Base-by-base conservation (phyloP, 2,888 invertebrate species). In the Cerceris ruficornis region DNA sequence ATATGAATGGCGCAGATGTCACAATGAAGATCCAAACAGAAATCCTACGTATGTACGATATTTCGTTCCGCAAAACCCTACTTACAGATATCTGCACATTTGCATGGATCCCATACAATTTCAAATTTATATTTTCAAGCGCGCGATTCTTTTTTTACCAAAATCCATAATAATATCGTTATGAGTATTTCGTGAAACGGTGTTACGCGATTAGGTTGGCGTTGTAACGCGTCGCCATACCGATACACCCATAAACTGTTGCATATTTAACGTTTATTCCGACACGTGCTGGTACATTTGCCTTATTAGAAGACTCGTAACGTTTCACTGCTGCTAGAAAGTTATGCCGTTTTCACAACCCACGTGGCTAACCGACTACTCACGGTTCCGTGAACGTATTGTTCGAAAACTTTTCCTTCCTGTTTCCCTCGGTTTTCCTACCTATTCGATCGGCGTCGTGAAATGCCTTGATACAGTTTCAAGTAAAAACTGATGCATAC, bases 261-360 rank as follows among this genome's bases (percentile, higher is more conserved):
- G 28, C 28, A 28, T 28, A 28, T 28, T 28, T 28, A 28, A 28
- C 28, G 28, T 28, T 28, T 28, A 28, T 28, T 28, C 28, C 4
- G 28, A 28, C 28, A 28, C 28, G 28, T 28, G 28, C 28, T 28
- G 28, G 28, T 60, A 61, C 58, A 42, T 58, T 74, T 14, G 73
- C 43, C 55, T 62, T 66, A 71, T 71, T 50, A 57, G 69, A 61
- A 68, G 55, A 54, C 50, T 43, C 57, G 70, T 58, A 71, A 74
- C 73, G 73, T 74, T 74, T 74, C 73, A 74, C 73, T 52, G 69
- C 46, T 39, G 69, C 69, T 74, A 74, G 73, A 74, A 74, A 74
- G 73, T 74, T 64, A 58, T 57, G 65, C 70, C 65, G 73, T 73
- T 69, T 74, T 74, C 69, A 69, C 69, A 62, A 62, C 52, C 69